Conservation (phyloP, 2,113 vertebrate species). For the Neotoma lepida region DNA sequence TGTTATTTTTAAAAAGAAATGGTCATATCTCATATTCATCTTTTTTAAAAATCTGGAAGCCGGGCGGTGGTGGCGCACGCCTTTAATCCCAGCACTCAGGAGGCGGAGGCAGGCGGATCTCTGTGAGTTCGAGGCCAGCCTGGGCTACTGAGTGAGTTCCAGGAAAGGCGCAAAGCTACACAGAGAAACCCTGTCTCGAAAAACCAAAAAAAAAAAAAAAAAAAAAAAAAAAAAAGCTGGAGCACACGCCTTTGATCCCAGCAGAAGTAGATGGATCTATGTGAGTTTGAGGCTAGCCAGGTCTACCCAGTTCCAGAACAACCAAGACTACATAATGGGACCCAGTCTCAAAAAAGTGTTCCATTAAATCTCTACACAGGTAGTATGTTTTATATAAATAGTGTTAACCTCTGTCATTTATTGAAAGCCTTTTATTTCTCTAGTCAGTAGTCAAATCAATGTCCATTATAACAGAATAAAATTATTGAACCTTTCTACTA, state of each 20-base stretch:
- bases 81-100: too few species aligned
- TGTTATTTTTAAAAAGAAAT: background rate
- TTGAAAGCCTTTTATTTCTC: background rate
- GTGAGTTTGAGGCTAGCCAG: background rate
- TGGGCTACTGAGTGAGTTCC: too few species aligned
- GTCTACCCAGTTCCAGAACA: background rate
- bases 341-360: background rate
- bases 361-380: background rate
- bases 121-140: too few species aligned
- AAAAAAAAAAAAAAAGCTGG: too few species aligned
- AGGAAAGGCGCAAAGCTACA: too few species aligned
- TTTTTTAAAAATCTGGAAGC: background rate
- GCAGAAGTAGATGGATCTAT: background rate
- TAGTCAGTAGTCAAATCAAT: background rate
- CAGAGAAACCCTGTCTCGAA: too few species aligned
- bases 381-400: background rate
- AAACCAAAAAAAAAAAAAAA: too few species aligned
- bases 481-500: background rate
- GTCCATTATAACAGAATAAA: background rate
- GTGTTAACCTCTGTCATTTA: background rate
- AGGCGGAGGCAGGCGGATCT: too few species aligned
- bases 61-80: too few species aligned
- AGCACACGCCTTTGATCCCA: background rate
- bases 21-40: background rate
- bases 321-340: background rate